Base-by-base conservation (phyloP, 2,113 vertebrate species). In the Anarrhichthys ocellatus region DNA sequence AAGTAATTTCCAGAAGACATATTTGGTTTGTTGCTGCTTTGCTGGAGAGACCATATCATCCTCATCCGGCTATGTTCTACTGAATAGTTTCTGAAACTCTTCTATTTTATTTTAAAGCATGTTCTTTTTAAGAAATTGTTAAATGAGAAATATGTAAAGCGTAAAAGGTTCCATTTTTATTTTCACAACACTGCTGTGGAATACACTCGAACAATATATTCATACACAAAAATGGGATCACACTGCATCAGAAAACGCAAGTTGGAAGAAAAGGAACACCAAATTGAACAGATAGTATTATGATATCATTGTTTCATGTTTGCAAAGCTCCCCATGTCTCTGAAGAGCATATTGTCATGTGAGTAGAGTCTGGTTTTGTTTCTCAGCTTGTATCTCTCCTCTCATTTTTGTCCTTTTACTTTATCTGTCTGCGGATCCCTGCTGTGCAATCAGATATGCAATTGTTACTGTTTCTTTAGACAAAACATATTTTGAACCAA, bases 381-480 rank as follows among this genome's bases (percentile, higher is more conserved):
- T 83, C 86, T 58, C 88, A 80, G 84, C 77, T 58, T 86, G 76
- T 69, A 78, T 87, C 80, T 72, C 76, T 50, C 46, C 36, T 80
- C 81, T 90, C 71, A 70, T 87, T 91, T 88, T 64, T 82, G 44
- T 80, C 73, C 77, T 88, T 83, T 86, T 71, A 74, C 52, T 90
- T 81, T 71, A 86, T 88, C 67, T 81, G 40, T 72, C 69, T 74
- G 66, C 78, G 77, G 80, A 85, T 83, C 83, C 73, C 65, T 22
- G 81, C 84, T 86, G 84, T 88, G 87, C 84, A 88, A 84, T 90
- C 88, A 85, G 82, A 88, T 90, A 62, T 66, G 76, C 87, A 85
- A 89, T 87, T 88, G 89, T 90, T 81, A 80, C 75, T 18, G 29
- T 88, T 89, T 72, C 74, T 86, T 82, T 72, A 61, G 66, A 88